Percentiles rank a stretch among this genome's conserved stretches.
These are phyloP conservation scores for Dolomedes plantarius DNA, from an alignment of 2,888 invertebrate species.

Conservation along the genomic window DNA sequence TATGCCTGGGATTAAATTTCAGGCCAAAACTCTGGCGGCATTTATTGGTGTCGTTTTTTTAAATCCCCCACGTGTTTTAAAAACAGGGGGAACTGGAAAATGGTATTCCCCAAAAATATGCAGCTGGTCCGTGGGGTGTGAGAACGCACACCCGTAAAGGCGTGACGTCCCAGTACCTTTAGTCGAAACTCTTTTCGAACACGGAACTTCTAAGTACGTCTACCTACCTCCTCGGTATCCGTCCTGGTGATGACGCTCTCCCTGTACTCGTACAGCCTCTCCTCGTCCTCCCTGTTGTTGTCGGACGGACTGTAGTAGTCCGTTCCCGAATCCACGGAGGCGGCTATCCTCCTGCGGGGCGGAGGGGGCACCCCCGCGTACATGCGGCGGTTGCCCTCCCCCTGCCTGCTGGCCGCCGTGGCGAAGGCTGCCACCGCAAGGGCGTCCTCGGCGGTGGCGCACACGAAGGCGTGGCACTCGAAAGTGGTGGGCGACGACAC, in stretches of 20 bases:
- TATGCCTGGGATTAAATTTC: too few species aligned
- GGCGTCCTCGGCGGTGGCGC: conserved; percentile 72
- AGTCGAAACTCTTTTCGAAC: too few species aligned
- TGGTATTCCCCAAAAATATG: too few species aligned
- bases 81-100: too few species aligned
- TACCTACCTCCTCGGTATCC: conserved; percentile 55
- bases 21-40: too few species aligned
- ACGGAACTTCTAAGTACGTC: too few species aligned
- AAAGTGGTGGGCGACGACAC: conserved; percentile 67
- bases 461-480: conserved; percentile 73
- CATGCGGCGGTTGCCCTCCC: conserved; percentile 74
- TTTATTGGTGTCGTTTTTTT: too few species aligned
- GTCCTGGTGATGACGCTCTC: conserved; percentile 29
- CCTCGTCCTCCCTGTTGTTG: conserved; percentile 40
- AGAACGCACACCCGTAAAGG: too few species aligned
- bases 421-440: conserved; percentile 57
- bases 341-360: conserved; percentile 22
- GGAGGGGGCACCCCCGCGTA: neutral
- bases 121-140: too few species aligned
- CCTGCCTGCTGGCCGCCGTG: conserved; percentile 24
- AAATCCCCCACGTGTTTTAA: too few species aligned
- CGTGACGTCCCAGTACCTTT: too few species aligned
- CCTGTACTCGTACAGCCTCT: conserved; percentile 26
- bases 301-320: conserved; percentile 58
- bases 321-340: conserved; percentile 47